Evolutionary conservation across 2,888 invertebrate species (phyloP), one percentile per base, ranked within the genome.

Genomic region (Cheilosia pagana): DNA sequence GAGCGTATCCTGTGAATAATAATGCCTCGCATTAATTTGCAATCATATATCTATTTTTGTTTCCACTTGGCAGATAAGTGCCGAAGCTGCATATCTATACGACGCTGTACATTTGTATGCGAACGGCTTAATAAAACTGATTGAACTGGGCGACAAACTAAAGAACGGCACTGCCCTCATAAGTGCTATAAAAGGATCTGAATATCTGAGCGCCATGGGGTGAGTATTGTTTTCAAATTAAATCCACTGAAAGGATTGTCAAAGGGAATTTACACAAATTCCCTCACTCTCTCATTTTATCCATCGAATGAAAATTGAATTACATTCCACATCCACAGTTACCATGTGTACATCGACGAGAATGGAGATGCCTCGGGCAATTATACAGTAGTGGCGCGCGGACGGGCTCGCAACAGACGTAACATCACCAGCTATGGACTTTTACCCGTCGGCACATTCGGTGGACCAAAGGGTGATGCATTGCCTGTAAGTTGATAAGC

Each of bases 101-200:
- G 98, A 98, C 91, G 97, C 99, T 0, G 97, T 99, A 59, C 95
- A 96, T 93, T 94, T 98, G 86, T 99, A 99, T 92, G 96, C 97
- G 12, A 94, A 94, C 78, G 98, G 98, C 2, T 92, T 98, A 87
- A 93, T 95, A 35, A 93, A 94, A 85, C 94, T 96, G 0, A 92
- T 98, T 74, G 92, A 94, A 45, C 92, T 93, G 8, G 95, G 95
- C 0, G 95, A 94, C 16, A 94, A 94, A 88, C 94, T 96, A 0
- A 93, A 93, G 39, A 96, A 98, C 89, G 98, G 98, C 25, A 94
- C 95, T n/a, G 95, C 95, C 53, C 94, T 98, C 88, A 94, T 97
- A 62, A 93, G 94, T 63, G 93, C 94, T 82, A 95, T 98, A 90
- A 94, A 96, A 88, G 96, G 96, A 88, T 94, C 94, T 48, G 95